Percentiles rank a stretch among this genome's conserved stretches.
These are phyloP conservation scores for Octonoba sinensis DNA, from an alignment of 2,888 invertebrate species.

Conservation along the genomic window DNA sequence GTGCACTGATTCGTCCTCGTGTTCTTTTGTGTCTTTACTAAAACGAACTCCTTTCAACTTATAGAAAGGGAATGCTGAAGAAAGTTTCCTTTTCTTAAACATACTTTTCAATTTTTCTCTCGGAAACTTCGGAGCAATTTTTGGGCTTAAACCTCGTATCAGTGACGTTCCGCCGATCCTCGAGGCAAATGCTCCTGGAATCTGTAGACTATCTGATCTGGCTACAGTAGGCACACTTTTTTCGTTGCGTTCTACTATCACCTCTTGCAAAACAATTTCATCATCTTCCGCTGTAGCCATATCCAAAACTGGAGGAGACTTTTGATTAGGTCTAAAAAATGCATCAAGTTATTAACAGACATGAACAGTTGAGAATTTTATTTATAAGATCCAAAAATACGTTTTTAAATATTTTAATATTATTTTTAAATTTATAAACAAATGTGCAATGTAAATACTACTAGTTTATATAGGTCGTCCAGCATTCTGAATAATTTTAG, in stretches of 20 bases:
- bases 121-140: slow-evolving; percentile 60
- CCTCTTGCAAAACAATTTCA: slow-evolving; percentile 60
- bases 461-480: no score
- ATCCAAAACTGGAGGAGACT: slow-evolving; percentile 37
- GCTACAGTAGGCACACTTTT: neutral
- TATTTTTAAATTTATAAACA: no score
- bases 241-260: slow-evolving; percentile 37
- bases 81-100: slow-evolving; percentile 49
- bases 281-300: slow-evolving; percentile 62
- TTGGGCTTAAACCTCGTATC: slow-evolving; percentile 34
- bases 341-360: neutral
- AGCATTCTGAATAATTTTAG: no score
- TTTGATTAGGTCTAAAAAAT: slow-evolving; percentile 24
- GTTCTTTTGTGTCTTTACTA: slow-evolving; percentile 45
- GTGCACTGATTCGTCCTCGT: slow-evolving; percentile 12
- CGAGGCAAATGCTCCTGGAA: slow-evolving; percentile 25
- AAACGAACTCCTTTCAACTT: slow-evolving; percentile 52
- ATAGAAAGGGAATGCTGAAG: slow-evolving; percentile 46
- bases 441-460: no score
- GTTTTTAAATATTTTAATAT: no score
- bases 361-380: neutral
- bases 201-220: slow-evolving; percentile 50
- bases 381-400: neutral
- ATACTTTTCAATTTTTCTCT: slow-evolving; percentile 59
- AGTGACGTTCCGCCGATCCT: no score